Percentiles rank a stretch among this genome's conserved stretches.
phyloP scores from a whole-genome alignment of 1,140 invertebrate species.

The Lanistes nyassanus region DNA sequence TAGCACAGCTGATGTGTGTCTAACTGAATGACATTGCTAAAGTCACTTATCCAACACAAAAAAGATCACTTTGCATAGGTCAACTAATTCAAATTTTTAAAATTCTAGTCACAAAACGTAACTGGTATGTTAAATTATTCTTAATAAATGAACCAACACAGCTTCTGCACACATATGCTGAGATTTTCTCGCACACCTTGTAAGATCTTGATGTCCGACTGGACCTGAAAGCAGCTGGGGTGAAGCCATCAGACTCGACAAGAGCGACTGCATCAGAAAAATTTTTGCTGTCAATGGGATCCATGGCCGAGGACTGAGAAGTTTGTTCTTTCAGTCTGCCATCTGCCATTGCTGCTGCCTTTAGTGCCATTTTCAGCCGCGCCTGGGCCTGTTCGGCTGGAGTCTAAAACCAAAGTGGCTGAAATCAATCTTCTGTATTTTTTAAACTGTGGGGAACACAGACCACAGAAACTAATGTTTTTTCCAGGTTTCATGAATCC shows the following conservation, averaged over 20 bases:
- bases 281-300: slow-evolving; percentile 6
- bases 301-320: background rate
- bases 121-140: too few relatives aligned
- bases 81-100: too few relatives aligned
- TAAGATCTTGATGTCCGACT: slow-evolving; percentile 12
- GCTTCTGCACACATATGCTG: too few relatives aligned
- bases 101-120: too few relatives aligned
- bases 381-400: slow-evolving; percentile 18
- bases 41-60: too few relatives aligned
- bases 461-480: too few relatives aligned
- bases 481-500: background rate
- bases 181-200: background rate
- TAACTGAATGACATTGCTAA: too few relatives aligned
- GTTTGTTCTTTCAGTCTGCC: slow-evolving; percentile 14
- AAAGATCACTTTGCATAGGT: too few relatives aligned
- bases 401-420: slow-evolving; percentile 10
- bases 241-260: slow-evolving; percentile 20
- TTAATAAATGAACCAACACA: too few relatives aligned
- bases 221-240: slow-evolving; percentile 13
- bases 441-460: too few relatives aligned
- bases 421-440: background rate
- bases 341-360: background rate
- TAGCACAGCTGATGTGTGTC: too few relatives aligned
- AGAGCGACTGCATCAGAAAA: slow-evolving; percentile 20
- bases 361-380: slow-evolving; percentile 14